Base-by-base conservation (phyloP, 2,888 invertebrate genomes). In the Parelbella ahira region DNA sequence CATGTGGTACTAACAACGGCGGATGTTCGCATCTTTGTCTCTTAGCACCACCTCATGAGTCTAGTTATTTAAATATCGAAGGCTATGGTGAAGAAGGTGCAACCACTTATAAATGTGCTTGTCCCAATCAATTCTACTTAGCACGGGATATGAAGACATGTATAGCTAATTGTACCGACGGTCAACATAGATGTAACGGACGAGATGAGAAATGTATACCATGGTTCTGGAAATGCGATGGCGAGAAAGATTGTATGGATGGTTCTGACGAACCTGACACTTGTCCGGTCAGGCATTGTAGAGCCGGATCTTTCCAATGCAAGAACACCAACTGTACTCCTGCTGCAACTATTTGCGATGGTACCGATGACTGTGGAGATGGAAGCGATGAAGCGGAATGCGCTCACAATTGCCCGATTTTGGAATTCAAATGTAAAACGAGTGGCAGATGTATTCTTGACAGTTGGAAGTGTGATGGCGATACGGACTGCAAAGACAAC, bases 1-100 rank as follows among this genome's bases (percentile, higher is more conserved):
- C 99, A 0, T 99, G 99, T 66, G 95, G 94, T 0, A 87, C 88
- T 0, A 94, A 96, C 67, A 99, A 99, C 67, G 98, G 98, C 10
- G 97, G 97, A 2, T 99, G 99, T 67, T 96, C 97, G 0, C 98
- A 99, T 84, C 89, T 99, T 3, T 99, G 99, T 67, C 86, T 99
- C 12, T 92, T 99, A 25, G 92, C 96, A 0, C 96, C 97, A 7
- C 94, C 93, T 0, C 90, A 89, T 29, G 92, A 91, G 21, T 93
- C 93, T 1, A 93, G 93, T 34, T 94, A 94, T 66, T 68, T 94
- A 4, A 92, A 93, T 58, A 91, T 93, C 29, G 93, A 94, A 53
- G 93, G 93, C 1, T 94, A 93, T 58, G 93, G 92, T 8, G 93
- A 93, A 68, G 94, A 94, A 58, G 94, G 94, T 0, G 91, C 93